These are phyloP conservation scores for Glyptemys insculpta DNA, from an alignment of 2,797 vertebrate species.

Conservation along the genomic window DNA sequence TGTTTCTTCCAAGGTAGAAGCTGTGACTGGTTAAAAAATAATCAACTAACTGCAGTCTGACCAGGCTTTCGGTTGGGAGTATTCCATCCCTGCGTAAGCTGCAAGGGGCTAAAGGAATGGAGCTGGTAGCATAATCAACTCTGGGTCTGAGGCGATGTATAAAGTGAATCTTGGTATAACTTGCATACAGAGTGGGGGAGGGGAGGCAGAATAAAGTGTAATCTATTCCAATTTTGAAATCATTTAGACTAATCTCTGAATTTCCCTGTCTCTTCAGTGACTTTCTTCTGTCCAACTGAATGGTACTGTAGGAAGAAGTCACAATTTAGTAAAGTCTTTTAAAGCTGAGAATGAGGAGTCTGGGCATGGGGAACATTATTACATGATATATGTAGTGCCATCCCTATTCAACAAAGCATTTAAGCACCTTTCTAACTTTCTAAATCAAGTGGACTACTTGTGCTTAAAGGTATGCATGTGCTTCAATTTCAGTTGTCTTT, in stretches of 20 bases:
- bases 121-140: rapidly evolving
- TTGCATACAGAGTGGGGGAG: rapidly evolving
- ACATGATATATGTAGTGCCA: not conserved
- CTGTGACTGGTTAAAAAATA: not conserved
- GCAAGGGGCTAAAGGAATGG: rapidly evolving
- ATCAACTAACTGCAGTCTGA: rapidly evolving
- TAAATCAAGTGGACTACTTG: not conserved
- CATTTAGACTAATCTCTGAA: not conserved
- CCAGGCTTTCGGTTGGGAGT: not conserved
- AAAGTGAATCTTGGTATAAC: not conserved
- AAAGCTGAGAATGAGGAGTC: not conserved
- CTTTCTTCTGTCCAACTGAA: not conserved
- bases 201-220: rapidly evolving
- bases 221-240: not conserved
- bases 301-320: not conserved
- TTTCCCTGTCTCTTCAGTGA: not conserved
- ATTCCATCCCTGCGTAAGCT: rapidly evolving
- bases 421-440: not conserved
- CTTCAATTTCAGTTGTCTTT: not conserved
- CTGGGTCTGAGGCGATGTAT: not conserved
- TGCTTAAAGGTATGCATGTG: not conserved
- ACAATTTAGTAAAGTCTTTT: not conserved
- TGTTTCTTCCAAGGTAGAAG: not conserved
- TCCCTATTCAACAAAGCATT: not conserved
- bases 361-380: not conserved